Conservation (phyloP, 2,113 vertebrate genomes). For the Ibidorhyncha struthersii region DNA sequence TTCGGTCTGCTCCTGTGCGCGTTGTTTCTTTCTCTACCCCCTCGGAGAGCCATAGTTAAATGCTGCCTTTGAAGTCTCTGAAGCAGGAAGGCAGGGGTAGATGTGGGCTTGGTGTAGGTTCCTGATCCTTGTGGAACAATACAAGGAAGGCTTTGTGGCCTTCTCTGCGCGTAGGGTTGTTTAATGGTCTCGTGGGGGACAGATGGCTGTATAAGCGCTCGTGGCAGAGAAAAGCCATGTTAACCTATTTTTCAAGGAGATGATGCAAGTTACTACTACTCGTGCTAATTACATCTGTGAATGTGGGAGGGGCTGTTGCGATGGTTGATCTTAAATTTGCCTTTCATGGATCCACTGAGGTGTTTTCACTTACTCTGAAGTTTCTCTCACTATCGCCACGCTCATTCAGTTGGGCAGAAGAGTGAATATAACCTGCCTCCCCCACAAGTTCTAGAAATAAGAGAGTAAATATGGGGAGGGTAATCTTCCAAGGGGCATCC, state of each 20-base stretch:
- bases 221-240: background rate
- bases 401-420: background rate
- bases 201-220: background rate
- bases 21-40: no score
- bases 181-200: background rate
- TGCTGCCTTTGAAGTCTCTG: background rate
- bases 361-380: constrained; percentile 14
- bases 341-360: background rate
- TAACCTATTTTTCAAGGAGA: constrained; percentile 18
- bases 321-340: background rate
- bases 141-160: background rate
- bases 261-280: constrained; percentile 39
- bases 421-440: background rate
- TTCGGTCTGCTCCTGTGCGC: background rate
- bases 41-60: background rate
- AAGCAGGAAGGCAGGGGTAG: background rate
- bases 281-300: background rate
- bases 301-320: constrained; percentile 21
- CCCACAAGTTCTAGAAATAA: background rate
- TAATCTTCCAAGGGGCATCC: background rate
- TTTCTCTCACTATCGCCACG: background rate
- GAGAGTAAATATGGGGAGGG: background rate
- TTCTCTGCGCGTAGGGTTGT: background rate
- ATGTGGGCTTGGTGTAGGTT: background rate
- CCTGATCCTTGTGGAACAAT: background rate